Evolutionary conservation across 2,888 invertebrate genomes (phyloP).

Genomic region (Drosophila ustulata): DNA sequence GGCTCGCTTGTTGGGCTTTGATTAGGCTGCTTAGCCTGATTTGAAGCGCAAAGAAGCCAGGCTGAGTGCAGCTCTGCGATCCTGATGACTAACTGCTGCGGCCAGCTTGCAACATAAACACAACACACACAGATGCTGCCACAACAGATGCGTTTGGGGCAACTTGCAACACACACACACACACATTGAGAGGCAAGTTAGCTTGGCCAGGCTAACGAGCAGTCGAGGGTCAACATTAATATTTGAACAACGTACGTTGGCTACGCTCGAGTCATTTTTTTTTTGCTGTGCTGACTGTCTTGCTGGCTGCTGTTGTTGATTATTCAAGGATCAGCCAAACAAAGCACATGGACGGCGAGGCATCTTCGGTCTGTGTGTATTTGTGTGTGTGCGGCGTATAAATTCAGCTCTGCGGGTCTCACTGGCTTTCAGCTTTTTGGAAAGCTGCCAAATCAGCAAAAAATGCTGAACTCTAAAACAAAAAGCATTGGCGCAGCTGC

Average conservation of each 20-base stretch:
- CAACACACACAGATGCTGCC: constrained; percentile 5
- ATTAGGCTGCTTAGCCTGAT: constrained; percentile 45
- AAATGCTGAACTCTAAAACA: constrained; percentile 65
- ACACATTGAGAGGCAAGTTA: constrained; percentile 1
- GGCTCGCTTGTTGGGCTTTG: constrained; percentile 15
- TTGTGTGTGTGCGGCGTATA: constrained; percentile 57
- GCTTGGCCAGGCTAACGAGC: constrained; percentile 65
- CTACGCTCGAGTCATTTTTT: constrained; percentile 58
- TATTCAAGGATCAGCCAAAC: constrained; percentile 80
- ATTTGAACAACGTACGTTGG: constrained; percentile 76
- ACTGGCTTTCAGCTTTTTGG: constrained; percentile 6
- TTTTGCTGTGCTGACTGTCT: constrained; percentile 21
- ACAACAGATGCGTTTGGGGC: constrained; percentile 31
- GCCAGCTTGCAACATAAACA: constrained; percentile 11
- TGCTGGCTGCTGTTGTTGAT: constrained; percentile 69
- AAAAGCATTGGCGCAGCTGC: constrained; percentile 27
- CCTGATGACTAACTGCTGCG: constrained; percentile 48
- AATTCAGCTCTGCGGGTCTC: constrained; percentile 56
- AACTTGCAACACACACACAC: constrained; percentile 11
- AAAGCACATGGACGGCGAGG: constrained; percentile 77
- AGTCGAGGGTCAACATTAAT: constrained; percentile 77
- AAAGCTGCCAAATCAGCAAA: constrained; percentile 75
- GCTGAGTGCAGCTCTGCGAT: constrained; percentile 24
- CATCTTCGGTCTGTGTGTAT: constrained; percentile 26
- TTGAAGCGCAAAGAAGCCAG: constrained; percentile 22